A percentile compares a stretch with the other conserved stretches of the same genome.
Conservation (phyloP, 2,113 vertebrate species). For the Vombatus ursinus region DNA sequence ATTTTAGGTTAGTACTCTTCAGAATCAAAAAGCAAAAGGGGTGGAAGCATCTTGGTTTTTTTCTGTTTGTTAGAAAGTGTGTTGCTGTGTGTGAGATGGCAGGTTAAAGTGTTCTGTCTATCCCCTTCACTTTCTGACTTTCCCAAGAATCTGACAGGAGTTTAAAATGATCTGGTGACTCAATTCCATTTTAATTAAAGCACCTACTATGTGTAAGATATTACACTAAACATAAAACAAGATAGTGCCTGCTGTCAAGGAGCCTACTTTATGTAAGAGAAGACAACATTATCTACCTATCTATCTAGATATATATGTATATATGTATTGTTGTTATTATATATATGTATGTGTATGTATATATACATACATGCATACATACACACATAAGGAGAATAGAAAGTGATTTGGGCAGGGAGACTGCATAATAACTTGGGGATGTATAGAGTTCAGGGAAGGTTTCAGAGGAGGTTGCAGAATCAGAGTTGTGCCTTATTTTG, state of each 20-base stretch:
- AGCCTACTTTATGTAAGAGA: neutral
- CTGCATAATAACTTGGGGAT: neutral
- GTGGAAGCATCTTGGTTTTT: neutral
- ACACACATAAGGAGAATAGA: neutral
- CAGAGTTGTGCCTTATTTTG: neutral
- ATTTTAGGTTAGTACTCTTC: slow-evolving; percentile 89
- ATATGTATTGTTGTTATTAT: neutral
- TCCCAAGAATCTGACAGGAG: neutral
- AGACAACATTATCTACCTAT: neutral
- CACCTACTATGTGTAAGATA: neutral
- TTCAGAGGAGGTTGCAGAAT: neutral
- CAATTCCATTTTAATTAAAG: neutral
- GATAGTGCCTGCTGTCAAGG: neutral
- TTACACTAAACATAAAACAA: neutral
- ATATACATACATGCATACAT: too few species aligned
- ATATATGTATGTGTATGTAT: too few species aligned
- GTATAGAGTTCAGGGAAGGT: neutral
- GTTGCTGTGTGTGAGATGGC: neutral
- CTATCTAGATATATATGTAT: too few species aligned
- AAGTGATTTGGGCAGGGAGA: neutral
- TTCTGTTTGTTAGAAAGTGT: slow-evolving; percentile 10
- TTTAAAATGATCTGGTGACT: neutral
- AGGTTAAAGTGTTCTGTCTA: neutral
- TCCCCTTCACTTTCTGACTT: neutral
- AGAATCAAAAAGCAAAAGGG: neutral